Conservation (phyloP, 2,797 vertebrate species). For the Intellagama lesueurii region DNA sequence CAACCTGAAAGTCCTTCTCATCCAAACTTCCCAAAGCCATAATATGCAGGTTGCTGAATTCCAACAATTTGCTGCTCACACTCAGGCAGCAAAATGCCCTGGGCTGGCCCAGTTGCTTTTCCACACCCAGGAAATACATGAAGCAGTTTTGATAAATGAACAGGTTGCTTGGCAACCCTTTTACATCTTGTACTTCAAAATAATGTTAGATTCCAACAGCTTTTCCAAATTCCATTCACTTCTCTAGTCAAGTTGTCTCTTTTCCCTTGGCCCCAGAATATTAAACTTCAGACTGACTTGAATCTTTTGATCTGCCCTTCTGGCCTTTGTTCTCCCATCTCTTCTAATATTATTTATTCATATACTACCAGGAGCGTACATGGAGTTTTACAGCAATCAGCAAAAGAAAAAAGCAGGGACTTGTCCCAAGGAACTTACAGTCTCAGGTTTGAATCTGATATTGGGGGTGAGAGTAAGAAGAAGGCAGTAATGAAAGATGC, state of each 20-base stretch:
- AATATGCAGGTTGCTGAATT: neutral
- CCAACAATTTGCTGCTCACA: neutral
- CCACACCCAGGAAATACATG: no score
- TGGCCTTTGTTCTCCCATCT: neutral
- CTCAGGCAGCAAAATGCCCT: neutral
- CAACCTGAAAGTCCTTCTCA: no score
- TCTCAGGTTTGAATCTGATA: neutral
- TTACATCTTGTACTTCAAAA: neutral
- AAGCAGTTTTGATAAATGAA: neutral
- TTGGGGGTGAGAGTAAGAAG: neutral
- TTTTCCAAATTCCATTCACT: neutral
- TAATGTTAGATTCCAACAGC: neutral
- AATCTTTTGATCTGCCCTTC: constrained; percentile 11
- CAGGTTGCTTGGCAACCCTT: neutral
- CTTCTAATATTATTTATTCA: constrained; percentile 17
- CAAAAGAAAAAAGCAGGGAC: neutral
- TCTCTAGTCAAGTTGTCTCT: neutral
- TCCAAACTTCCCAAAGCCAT: neutral
- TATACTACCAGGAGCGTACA: neutral
- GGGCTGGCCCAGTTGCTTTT: neutral
- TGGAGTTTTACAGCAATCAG: neutral
- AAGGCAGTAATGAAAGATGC: neutral
- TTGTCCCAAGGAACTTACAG: neutral
- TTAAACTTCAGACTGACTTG: neutral
- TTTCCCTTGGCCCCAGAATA: neutral